Base-by-base conservation (phyloP, 2,113 vertebrate species). In the Speoplatyrhinus poulsoni region DNA sequence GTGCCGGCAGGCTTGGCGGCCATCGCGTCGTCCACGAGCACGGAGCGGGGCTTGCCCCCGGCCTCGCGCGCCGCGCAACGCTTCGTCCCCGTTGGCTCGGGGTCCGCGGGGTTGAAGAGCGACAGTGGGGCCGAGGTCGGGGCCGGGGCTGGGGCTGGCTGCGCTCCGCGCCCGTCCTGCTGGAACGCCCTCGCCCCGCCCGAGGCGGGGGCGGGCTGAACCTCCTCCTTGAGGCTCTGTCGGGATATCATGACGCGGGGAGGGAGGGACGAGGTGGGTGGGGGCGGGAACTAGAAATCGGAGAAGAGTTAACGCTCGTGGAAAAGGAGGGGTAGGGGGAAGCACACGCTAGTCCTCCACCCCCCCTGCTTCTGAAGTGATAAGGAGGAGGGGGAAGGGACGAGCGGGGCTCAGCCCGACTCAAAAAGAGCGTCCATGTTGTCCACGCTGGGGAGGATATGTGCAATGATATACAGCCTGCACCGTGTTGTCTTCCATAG, bases 21-120 rank as follows among this genome's bases (percentile, higher is more conserved):
- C 91, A 91, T 88, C 84, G 96, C 96, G 87, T 89, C 92, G 91
- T 98, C 97, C 82, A 95, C 95, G 78, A 97, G 81, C 78, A 96
- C 95, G 3, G 96, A 94, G 77, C 95, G 98, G n/a, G 95, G 95
- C 60, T 92, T 92, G 46, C 94, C 95, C 26, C 93, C 94, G 0
- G 93, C 88, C 73, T 99, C 96, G 79, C 95, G 92, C 81, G 96
- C 98, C 81, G 96, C 98, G 85, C 93, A 97, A 7, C 95, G 93
- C 88, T 98, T 98, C 26, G 26, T 26, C 83, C 93, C 91, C 55
- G 95, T 93, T 84, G 96, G 90, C 82, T 97, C 95, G 7, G 95
- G 92, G 77, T 98, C 96, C 69, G 95, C 93, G 85, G 93, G 90
- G 76, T 95, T 93, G 83, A 95, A 98, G 19, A 93, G 82, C 32